Base-by-base conservation (phyloP, 2,113 vertebrate species). In the Aldabrachelys gigantea region DNA sequence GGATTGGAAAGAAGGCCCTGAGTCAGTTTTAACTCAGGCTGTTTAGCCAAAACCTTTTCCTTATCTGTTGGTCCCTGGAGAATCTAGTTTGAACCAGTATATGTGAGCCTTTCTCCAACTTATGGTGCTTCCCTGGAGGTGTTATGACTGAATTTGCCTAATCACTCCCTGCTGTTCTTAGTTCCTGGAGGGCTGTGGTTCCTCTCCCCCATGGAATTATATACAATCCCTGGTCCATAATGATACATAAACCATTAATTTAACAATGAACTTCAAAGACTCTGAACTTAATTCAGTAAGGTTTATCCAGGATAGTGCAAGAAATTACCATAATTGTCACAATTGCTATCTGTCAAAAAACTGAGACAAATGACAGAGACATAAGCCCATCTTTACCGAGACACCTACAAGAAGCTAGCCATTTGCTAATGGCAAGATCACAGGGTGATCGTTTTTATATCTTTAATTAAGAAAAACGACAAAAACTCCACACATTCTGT, bases 401-500 rank as follows among this genome's bases (percentile, higher is more conserved):
- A 85, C 84, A 57, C 69, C 8, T 44, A 57, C 89, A 93, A 94
- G 94, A 97, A 95, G 41, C 79, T 91, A 72, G 81, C 16, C 29
- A 21, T 57, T 38, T 59, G 53, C 17, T 83, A 59, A 59, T 56
- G 38, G 56, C 59, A 96, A 65, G 54, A 87, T 85, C 87, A 38
- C n/a, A 2, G 59, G n/a, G 83, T 88, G 89, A 89, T 82, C 0
- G 53, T 93, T 92, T 29, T 91, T 87, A 95, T 93, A 96, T 95
- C 11, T 50, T 95, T 97, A 96, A 96, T 94, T 89, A 54, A 95
- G 65, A 85, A 31, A 90, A 94, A 89, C 92, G 16, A 44, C 92
- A 89, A 47, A 93, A 97, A 50, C 2, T 4, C 78, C 95, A 93
- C 93, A 95, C 96, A 93, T 4, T 10, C 29, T 96, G 96, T 95